A percentile compares a stretch with the other conserved stretches of the same genome.
Evolutionary conservation across 2,797 vertebrate species (phyloP).

Genomic region (Eupleurogrammus muticus): DNA sequence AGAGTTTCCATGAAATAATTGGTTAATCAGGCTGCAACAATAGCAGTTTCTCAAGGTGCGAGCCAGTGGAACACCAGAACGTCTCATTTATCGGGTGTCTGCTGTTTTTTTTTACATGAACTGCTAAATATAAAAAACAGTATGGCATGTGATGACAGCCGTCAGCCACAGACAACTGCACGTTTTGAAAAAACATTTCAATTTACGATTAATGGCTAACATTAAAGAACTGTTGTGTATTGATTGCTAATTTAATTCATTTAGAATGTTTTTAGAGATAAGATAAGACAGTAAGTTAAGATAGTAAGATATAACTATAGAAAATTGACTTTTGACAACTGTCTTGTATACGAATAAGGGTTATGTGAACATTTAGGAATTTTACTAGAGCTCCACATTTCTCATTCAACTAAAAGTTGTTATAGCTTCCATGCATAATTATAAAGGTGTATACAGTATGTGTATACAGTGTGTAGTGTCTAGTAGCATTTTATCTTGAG

Average conservation of each 20-base stretch:
- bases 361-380: neutral
- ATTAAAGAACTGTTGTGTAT: neutral
- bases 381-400: neutral
- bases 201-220: neutral
- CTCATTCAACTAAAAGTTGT: too few species aligned
- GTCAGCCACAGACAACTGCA: neutral
- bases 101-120: slow-evolving; percentile 5
- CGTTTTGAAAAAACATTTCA: neutral
- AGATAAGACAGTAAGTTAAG: neutral
- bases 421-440: too few species aligned
- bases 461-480: too few species aligned
- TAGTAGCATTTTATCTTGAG: too few species aligned
- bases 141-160: neutral
- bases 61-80: slow-evolving; percentile 26
- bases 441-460: too few species aligned
- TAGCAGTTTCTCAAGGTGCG: slow-evolving; percentile 2
- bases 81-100: slow-evolving; percentile 16
- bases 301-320: neutral
- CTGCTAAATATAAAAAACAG: slow-evolving; percentile 11
- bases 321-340: neutral
- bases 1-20: slow-evolving; percentile 44
- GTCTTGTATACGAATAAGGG: neutral
- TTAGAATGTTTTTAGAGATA: too few species aligned
- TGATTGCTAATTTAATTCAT: neutral
- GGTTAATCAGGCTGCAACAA: slow-evolving; percentile 13